Evolutionary conservation across 2,113 vertebrate genomes (phyloP), one percentile per base, ranked within the genome.

Genomic region (Malurus elegans): DNA sequence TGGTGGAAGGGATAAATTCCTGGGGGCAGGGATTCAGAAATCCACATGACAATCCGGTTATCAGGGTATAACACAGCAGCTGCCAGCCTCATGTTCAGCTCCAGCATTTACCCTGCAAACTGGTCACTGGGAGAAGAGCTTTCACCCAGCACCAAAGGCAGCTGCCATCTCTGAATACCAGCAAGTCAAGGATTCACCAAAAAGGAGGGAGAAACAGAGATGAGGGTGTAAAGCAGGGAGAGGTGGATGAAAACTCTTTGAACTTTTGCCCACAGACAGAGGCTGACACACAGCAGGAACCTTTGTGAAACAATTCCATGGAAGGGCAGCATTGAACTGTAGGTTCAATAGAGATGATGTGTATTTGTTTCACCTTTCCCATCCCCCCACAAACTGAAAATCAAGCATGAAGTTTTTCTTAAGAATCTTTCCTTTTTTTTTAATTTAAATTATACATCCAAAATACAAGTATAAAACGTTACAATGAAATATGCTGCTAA

Each of bases 341-440:
- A 44, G 53, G n/a, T 64, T 89, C 53, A 34, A 3, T 4, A 28
- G 1, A 2, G 31, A 25, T 67, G 28, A 45, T 42, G 17, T 54
- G 58, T n/a, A 21, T 44, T 79, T 83, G 23, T 71, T 89, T 70
- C 57, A 70, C 38, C 53, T 75, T 82, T 58, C 70, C 53, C 51
- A 69, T 48, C 5, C 44, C 38, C 57, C 48, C 60, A 90, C 42
- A 76, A 84, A 93, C 17, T 47, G 56, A 58, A 62, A 93, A 78
- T 12, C 29, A 95, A 79, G 28, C 65, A 61, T 2, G 8, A 20
- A 57, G 23, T 84, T 96, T 88, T 85, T 92, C 64, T 96, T 92
- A 86, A 93, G 86, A 95, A 95, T 58, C 72, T 91, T 96, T 95
- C 95, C 88, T 96, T 88, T 79, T 67, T 89, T 8, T 25, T 45